A percentile compares a stretch with the other conserved stretches of the same genome.
These are phyloP conservation scores for Ameiurus melas DNA, from an alignment of 2,113 vertebrate species.

Conservation along the genomic window DNA sequence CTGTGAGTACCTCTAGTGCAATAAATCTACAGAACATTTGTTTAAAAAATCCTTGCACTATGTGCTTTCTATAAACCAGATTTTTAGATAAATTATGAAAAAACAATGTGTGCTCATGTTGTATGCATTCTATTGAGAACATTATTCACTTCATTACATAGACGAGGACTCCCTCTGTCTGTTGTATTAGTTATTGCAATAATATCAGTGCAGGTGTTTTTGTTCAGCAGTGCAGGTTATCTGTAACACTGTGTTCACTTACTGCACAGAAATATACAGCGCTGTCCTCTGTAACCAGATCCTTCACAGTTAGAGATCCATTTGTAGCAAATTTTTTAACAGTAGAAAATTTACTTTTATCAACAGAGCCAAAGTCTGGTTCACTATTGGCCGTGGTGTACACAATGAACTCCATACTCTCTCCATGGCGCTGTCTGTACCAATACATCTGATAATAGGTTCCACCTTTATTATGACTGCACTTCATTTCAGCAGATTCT, in stretches of 20 bases:
- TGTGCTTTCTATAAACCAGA: no score
- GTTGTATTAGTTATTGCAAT: neutral
- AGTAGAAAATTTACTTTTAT: no score
- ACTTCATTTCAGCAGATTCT: conserved; percentile 40
- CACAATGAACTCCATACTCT: conserved; percentile 51
- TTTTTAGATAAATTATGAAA: no score
- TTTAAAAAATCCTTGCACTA: no score
- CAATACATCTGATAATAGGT: conserved; percentile 63
- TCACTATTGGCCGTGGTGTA: neutral
- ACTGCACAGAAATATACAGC: conserved; percentile 51
- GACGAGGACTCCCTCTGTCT: no score
- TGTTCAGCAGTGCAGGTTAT: conserved; percentile 34
- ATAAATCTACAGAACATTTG: no score
- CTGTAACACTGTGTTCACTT: conserved; percentile 52
- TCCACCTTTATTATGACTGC: conserved; percentile 28
- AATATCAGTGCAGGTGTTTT: conserved; percentile 41
- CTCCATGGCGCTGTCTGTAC: conserved; percentile 60
- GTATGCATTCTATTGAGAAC: no score
- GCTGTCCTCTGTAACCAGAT: conserved; percentile 42
- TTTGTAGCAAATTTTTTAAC: no score
- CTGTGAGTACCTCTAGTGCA: no score
- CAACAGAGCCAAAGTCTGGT: no score
- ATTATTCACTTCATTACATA: no score
- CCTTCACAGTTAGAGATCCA: conserved; percentile 56
- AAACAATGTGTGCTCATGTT: no score